Percentiles rank a stretch among this genome's conserved stretches.
Conservation (phyloP, 2,888 invertebrate species). For the Tachystola acroxantha region DNA sequence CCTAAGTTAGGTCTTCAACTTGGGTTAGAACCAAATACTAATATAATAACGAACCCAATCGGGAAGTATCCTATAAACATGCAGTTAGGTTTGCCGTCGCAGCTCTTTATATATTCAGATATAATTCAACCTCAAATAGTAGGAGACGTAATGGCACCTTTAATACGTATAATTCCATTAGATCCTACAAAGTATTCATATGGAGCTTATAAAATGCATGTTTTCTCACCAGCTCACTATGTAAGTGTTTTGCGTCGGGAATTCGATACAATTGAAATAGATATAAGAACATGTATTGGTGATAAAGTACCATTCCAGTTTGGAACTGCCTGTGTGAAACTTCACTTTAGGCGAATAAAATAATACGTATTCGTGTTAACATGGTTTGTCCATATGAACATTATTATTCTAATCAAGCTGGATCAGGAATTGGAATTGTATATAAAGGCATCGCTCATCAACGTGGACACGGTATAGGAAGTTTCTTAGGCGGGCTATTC, state of each 20-base stretch:
- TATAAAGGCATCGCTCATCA: conserved; percentile 21
- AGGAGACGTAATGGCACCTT: conserved; percentile 20
- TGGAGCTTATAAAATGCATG: conserved; percentile 23
- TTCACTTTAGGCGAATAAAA: conserved; percentile 21
- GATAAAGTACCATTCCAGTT: conserved; percentile 25
- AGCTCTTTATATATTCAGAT: conserved; percentile 18
- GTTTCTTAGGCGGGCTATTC: conserved; percentile 21
- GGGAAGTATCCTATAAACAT: conserved; percentile 19
- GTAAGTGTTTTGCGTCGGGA: conserved; percentile 26
- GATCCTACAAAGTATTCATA: conserved; percentile 19
- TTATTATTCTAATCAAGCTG: conserved; percentile 22
- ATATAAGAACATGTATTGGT: conserved; percentile 29
- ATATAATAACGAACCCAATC: conserved; percentile 9
- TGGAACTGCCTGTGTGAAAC: conserved; percentile 24
- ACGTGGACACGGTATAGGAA: conserved; percentile 18
- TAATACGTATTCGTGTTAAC: conserved; percentile 11
- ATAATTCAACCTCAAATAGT: conserved; percentile 18
- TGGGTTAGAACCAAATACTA: conserved; percentile 18
- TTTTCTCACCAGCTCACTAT: conserved; percentile 22
- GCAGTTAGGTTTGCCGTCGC: conserved; percentile 17
- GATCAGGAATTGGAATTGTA: conserved; percentile 21
- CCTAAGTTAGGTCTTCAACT: conserved; percentile 17
- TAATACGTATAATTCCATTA: conserved; percentile 20
- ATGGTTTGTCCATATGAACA: conserved; percentile 20
- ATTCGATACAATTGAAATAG: conserved; percentile 28